Base-by-base conservation (phyloP, 1,140 invertebrate species). In the Prorops nasuta region DNA sequence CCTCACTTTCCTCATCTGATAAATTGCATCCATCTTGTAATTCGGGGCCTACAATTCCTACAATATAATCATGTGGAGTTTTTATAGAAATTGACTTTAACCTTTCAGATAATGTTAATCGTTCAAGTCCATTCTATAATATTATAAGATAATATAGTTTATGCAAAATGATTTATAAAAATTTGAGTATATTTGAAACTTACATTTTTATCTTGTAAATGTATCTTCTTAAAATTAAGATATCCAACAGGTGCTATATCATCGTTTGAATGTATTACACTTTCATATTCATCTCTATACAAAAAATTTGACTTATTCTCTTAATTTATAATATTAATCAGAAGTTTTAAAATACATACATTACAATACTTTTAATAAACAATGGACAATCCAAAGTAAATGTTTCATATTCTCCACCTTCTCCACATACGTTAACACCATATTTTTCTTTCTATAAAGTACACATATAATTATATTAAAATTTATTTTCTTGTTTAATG, bases 361-460 rank as follows among this genome's bases (percentile, higher is more conserved):
- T 84, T 51, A 92, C 81, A 74, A 98, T 88, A 69, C 84, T 84
- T 74, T 93, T 94, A 63, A 85, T 88, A 76, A 97, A 98, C 35
- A 99, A 78, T 15, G 96, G 96, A 79, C 96, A 98, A 80, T 98
- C 94, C 47, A 98, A 79, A 10, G 95, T 98, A 70, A 98, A 94
- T 21, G 95, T 96, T 80, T 99, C 97, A 77, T 97, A 99, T 78
- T 99, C 97, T 38, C 97, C 97, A 32, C 97, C 97, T 82, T 99
- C 97, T 34, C 97, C 97, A 80, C 97, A 99, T 36, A 98, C 86
- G 82, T 98, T 97, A 49, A 98, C 78, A 15, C 94, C 94, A 80
- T 94, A 99, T 76, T 96, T 94, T 77, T 90, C 86, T 70, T 90
- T 87, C 85, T 88, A 74, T 42, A 32, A 50, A 35, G 7, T 51